Conservation (phyloP, 2,113 vertebrate genomes). For the Centropus unirufus region DNA sequence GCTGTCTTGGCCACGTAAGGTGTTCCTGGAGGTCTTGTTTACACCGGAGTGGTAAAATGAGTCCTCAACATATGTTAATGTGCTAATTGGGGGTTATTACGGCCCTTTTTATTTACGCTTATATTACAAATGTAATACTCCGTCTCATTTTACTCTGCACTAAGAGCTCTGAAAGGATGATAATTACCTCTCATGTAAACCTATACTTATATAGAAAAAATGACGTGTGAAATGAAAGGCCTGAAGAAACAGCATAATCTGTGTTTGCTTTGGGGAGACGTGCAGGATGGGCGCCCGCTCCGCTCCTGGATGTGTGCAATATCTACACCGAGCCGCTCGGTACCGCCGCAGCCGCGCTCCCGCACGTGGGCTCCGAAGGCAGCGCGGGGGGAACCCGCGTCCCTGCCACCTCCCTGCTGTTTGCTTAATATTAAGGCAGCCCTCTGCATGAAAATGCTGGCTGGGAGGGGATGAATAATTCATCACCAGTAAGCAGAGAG, state of each 20-base stretch:
- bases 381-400: rapidly evolving
- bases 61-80: slow-evolving; percentile 70
- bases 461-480: background rate
- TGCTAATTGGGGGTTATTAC: slow-evolving; percentile 80
- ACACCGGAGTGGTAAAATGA: slow-evolving; percentile 60
- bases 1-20: slow-evolving; percentile 33
- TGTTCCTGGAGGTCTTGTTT: slow-evolving; percentile 59
- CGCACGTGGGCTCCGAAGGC: background rate
- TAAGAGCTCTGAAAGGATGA: slow-evolving; percentile 67
- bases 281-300: background rate
- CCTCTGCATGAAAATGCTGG: background rate
- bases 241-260: slow-evolving; percentile 35
- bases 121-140: slow-evolving; percentile 70
- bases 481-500: rapidly evolving
- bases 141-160: slow-evolving; percentile 65
- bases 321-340: background rate
- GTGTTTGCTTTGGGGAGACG: background rate
- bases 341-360: background rate
- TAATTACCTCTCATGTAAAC: slow-evolving; percentile 76
- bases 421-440: background rate
- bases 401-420: background rate
- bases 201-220: slow-evolving; percentile 67
- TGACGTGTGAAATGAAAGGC: slow-evolving; percentile 52
- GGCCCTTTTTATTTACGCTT: slow-evolving; percentile 78
- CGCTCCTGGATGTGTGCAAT: rapidly evolving